Evolutionary conservation across 2,113 vertebrate genomes (phyloP).

Genomic region (Gorilla gorilla): DNA sequence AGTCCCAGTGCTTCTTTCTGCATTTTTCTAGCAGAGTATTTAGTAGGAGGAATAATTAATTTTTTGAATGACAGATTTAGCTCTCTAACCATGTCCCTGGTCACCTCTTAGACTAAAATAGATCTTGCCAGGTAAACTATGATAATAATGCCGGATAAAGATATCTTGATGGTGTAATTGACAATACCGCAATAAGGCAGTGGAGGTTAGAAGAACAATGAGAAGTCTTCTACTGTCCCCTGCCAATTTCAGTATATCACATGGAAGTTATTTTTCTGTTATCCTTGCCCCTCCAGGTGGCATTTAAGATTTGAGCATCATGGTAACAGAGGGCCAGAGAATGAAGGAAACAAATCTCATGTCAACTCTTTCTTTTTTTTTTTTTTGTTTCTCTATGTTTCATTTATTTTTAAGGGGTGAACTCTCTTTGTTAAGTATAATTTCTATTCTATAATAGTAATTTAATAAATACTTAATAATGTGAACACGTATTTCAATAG

Average conservation of each 20-base stretch:
- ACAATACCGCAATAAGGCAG: not conserved
- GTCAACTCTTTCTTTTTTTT: not conserved
- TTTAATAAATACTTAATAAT: constrained; percentile 1
- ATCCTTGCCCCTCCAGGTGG: not conserved
- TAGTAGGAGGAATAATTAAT: not conserved
- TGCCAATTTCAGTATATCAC: not conserved
- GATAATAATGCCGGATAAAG: not conserved
- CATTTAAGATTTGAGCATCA: not conserved
- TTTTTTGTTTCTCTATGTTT: not conserved
- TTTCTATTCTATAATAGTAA: not conserved
- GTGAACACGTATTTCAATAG: not conserved
- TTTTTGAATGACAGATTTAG: not conserved
- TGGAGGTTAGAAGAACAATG: not conserved
- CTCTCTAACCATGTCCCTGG: not conserved
- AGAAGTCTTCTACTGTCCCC: not conserved
- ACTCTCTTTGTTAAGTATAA: constrained; percentile 19
- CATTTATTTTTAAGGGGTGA: not conserved
- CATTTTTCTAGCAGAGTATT: not conserved
- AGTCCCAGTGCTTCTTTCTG: not conserved
- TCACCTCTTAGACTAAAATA: not conserved
- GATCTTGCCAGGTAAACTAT: not conserved
- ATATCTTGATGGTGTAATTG: not conserved
- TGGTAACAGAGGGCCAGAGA: not conserved
- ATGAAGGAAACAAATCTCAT: not conserved
- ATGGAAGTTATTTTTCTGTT: not conserved